phyloP scores from a whole-genome alignment of 1,140 invertebrate genomes.

The Pomacea maculata region DNA sequence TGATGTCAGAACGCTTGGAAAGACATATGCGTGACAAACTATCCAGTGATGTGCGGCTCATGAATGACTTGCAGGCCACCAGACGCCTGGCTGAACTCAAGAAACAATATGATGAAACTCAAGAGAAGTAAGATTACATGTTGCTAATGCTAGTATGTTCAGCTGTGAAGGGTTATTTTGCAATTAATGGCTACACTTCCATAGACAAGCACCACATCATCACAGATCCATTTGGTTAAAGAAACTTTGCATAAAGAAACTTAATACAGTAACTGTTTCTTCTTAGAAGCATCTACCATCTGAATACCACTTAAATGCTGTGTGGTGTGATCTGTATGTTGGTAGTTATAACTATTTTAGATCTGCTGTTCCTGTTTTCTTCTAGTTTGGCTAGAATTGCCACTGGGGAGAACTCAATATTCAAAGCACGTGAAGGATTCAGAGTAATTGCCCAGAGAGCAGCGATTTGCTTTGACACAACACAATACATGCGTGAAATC shows the following conservation, averaged over 20 bases:
- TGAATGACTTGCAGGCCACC: conserved; percentile 61
- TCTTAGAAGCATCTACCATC: too few species aligned
- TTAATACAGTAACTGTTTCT: too few species aligned
- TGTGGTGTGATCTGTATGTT: too few species aligned
- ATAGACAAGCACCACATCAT: too few species aligned
- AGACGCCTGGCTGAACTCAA: conserved; percentile 63
- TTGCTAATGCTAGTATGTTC: too few species aligned
- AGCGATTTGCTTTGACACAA: conserved; percentile 63
- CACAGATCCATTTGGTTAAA: too few species aligned
- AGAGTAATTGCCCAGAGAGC: conserved; percentile 57
- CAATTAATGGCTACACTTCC: too few species aligned
- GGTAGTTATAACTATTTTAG: too few species aligned
- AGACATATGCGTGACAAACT: conserved; percentile 58
- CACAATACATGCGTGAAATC: conserved; percentile 61
- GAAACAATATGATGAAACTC: conserved; percentile 64
- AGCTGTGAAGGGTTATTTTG: too few species aligned
- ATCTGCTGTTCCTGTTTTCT: background rate
- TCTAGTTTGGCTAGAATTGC: conserved; percentile 39
- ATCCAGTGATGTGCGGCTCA: conserved; percentile 57
- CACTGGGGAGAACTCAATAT: conserved; percentile 47
- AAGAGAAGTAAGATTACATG: conserved; percentile 56
- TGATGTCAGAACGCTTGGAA: conserved; percentile 54
- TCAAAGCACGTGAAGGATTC: conserved; percentile 57
- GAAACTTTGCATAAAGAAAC: too few species aligned
- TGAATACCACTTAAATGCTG: too few species aligned